Evolutionary conservation across 2,888 invertebrate species (phyloP), one percentile per base, ranked within the genome.

Genomic region (Sialis lutaria): DNA sequence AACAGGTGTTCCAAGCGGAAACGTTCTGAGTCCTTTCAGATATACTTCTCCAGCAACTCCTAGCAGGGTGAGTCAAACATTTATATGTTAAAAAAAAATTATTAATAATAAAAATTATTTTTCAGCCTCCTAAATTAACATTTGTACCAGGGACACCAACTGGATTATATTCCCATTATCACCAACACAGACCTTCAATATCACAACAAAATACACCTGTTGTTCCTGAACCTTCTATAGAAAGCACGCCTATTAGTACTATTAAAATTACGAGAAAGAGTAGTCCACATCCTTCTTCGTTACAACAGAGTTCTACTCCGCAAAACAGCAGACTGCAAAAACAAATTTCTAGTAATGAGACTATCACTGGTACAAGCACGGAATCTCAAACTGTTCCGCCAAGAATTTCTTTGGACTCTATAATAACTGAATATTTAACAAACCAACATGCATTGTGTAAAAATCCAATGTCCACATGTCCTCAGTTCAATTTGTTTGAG

Each of bases 381-480:
- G 60, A 61, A 40, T 54, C 53, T 3, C 52, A 59, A 13, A 60
- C 57, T 8, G 53, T 62, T 6, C 60, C 60, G 44, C 64, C 65
- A 6, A 61, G 74, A 6, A 77, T 82, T 47, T 83, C 86, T 0
- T 69, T 97, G 30, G 88, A 92, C 64, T 84, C 86, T 40, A 95
- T 98, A 58, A 89, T 97, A 52, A 93, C 90, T 0, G 95, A 96
- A 65, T 97, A 96, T 68, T 73, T 97, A 46, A 85, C 92, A 56
- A 92, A 93, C 68, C 97, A 98, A 65, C 98, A 98, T 68, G 85
- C 95, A n/a, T 69, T 91, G 6, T 98, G 98, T 70, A 89, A 88
- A 67, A 92, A 96, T 67, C 98, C 98, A 0, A 92, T 98, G 69
- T 87, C 89, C 33, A 95, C 93, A 0, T 97, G 96, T 66, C 96